Evolutionary conservation across 2,797 vertebrate species (phyloP), one percentile per base, ranked within the genome.

Genomic region (Heterohyrax brucei): DNA sequence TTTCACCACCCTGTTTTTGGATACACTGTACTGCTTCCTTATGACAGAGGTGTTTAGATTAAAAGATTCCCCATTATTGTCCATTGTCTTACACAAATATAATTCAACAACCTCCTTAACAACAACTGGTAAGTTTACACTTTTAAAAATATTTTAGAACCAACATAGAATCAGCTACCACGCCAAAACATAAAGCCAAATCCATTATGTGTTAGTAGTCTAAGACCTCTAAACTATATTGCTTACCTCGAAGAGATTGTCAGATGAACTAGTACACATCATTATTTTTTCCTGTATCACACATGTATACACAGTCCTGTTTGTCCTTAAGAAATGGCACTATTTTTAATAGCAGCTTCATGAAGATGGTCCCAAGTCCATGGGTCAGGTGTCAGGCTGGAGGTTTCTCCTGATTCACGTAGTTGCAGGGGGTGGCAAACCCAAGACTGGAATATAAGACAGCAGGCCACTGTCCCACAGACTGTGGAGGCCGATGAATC

Each of bases 11-110:
- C 48, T 56, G 26, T 56, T 59, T 59, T 79, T 48, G 72, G 88
- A 56, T 33, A 24, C 0, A 1, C n/a, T 39, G 30, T n/a, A 4
- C 72, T 13, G 33, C 87, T 95, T 50, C 93, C 5, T 77, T 66
- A 3, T 84, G 82, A 97, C 96, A 98, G 98, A 97, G 44, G 78
- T 96, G 76, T 94, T 92, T 87, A 33, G 96, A 95, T 72, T 76
- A 96, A 26, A 73, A 92, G 68, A 88, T 76, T 93, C 50, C 26
- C 90, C 68, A 53, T 12, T 80, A 0, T 1, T 1, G 56, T 66
- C 75, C 91, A 72, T 92, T 96, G 83, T 80, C 91, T 24, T 7
- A 75, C 0, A 19, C 87, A 88, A 28, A 86, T 33, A 62, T 59
- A 85, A 91, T 48, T 61, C 89, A 82, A n/a, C 80, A 93, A 28